phyloP scores from a whole-genome alignment of 2,888 invertebrate genomes.

The Alloplasta piceator region DNA sequence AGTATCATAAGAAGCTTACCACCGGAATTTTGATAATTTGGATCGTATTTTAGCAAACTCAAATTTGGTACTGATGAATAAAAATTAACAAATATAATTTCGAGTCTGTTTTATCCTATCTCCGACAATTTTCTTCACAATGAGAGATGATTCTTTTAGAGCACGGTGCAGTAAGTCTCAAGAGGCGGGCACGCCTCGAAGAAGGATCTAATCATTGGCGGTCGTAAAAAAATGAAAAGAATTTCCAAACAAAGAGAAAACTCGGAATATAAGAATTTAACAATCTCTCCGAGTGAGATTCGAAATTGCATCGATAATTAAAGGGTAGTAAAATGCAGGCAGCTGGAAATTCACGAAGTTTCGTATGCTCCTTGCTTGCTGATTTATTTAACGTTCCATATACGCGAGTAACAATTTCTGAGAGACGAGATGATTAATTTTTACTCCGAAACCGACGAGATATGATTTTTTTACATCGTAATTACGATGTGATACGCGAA shows the following conservation, averaged over 20 bases:
- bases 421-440: neutral
- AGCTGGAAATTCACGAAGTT: conserved; percentile 52
- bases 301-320: conserved; percentile 58
- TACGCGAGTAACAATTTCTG: conserved; percentile 8
- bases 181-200: conserved; percentile 50
- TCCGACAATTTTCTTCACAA: too few species aligned
- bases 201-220: conserved; percentile 47
- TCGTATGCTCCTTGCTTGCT: conserved; percentile 25
- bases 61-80: too few species aligned
- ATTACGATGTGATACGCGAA: too few species aligned
- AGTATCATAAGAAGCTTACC: too few species aligned
- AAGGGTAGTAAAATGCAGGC: conserved; percentile 51
- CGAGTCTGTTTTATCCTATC: too few species aligned
- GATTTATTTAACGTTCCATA: neutral
- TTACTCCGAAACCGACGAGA: too few species aligned
- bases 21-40: too few species aligned
- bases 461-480: too few species aligned
- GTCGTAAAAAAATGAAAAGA: conserved; percentile 50
- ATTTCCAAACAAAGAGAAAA: conserved; percentile 37
- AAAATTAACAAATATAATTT: too few species aligned
- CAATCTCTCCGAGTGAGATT: conserved; percentile 40
- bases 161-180: conserved; percentile 19
- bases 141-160: too few species aligned
- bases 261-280: conserved; percentile 17
- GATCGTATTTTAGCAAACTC: too few species aligned